Evolutionary conservation across 2,113 vertebrate genomes (phyloP), one percentile per base, ranked within the genome.

Genomic region (Prunella himalayana): DNA sequence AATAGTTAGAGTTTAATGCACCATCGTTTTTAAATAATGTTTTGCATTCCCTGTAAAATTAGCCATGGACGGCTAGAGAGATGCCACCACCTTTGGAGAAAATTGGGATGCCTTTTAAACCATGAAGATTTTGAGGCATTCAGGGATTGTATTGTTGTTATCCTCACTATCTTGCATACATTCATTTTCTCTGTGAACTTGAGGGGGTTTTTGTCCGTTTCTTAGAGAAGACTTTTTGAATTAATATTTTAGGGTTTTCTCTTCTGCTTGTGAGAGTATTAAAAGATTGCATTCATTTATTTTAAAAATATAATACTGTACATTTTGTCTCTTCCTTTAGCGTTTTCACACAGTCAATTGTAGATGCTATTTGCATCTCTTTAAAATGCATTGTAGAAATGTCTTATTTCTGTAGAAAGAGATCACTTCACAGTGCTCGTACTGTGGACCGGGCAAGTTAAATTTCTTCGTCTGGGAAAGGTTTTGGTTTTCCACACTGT

Each of bases 11-110:
- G 94, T 97, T 95, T 96, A 97, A 97, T 95, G 93, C 47, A 16
- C 80, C 45, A 0, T 90, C 76, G 66, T 77, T 96, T 98, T 97
- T 98, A 97, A 98, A 98, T 97, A 97, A 98, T 72, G 44, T 96
- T 98, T 98, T 98, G 95, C 97, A 96, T 98, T 97, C 95, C 66
- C 9, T 97, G 97, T 98, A 98, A 98, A 98, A 98, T 98, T 98
- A 98, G 95, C 97, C 86, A 97, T 98, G 98, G 97, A 95, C 95
- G 63, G 97, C 94, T 98, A 97, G 97, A 96, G 94, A 97, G 97
- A 96, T 95, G 96, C 97, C 91, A 96, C 97, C 97, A 97, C 97
- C 96, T 97, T 97, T 97, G 97, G 92, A 97, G 97, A 95, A 98
- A 98, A 98, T 98, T 97, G 97, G 97, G 97, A 97, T 97, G 97